Evolutionary conservation across 2,888 invertebrate species (phyloP).

Genomic region (Acheta domesticus): DNA sequence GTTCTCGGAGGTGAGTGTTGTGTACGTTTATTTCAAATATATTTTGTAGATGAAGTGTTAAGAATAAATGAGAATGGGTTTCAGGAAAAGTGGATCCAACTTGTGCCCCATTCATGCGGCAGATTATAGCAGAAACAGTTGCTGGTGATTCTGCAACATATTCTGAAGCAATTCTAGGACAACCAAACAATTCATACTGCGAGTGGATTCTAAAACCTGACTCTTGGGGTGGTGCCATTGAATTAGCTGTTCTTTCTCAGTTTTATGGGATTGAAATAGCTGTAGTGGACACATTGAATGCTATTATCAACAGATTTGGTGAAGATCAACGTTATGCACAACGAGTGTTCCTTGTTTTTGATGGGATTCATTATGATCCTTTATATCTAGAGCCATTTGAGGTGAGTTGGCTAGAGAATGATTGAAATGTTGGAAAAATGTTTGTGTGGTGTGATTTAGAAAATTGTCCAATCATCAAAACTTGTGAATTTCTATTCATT

Average conservation of each 20-base stretch:
- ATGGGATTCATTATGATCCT: conserved; percentile 96
- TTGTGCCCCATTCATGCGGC: conserved; percentile 72
- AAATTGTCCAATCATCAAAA: too few species aligned
- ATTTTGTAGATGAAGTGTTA: neutral
- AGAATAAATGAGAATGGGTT: conserved; percentile 38
- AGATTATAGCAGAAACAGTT: conserved; percentile 83
- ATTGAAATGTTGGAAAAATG: neutral
- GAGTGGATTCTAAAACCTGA: conserved; percentile 84
- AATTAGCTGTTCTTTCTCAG: conserved; percentile 79
- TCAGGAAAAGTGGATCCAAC: conserved; percentile 68
- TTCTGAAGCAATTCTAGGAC: conserved; percentile 81
- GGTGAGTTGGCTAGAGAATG: conserved; percentile 53
- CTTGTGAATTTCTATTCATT: too few species aligned
- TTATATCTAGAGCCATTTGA: conserved; percentile 77
- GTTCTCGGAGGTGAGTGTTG: conserved; percentile 50
- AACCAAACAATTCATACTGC: conserved; percentile 80
- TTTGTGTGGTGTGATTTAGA: too few species aligned
- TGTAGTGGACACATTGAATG: conserved; percentile 87
- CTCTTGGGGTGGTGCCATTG: conserved; percentile 96
- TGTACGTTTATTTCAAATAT: neutral
- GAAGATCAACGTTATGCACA: conserved; percentile 83
- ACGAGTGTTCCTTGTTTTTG: conserved; percentile 84
- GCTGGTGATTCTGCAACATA: conserved; percentile 71
- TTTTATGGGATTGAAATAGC: conserved; percentile 89
- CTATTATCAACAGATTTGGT: conserved; percentile 87